Conservation (phyloP, 2,888 invertebrate genomes). For the Phortica okadai region DNA sequence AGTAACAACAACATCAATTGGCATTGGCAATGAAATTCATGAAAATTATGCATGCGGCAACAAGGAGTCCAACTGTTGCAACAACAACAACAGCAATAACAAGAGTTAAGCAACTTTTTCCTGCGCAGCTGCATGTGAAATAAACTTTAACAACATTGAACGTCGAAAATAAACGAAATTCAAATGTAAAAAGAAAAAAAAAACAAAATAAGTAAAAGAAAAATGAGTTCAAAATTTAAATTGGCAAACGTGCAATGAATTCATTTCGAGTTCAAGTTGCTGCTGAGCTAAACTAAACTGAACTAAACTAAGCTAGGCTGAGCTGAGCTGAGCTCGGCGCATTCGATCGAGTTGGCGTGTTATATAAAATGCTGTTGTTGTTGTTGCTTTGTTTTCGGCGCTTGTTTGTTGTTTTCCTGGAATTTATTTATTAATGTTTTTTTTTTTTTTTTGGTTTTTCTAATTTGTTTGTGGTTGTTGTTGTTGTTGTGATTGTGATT, state of each 20-base stretch:
- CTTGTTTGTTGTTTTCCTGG: conserved; percentile 15
- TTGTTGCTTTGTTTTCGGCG: too few species aligned
- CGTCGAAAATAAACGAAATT: neutral
- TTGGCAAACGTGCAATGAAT: conserved; percentile 40
- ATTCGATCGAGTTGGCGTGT: neutral
- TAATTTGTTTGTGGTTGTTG: neutral
- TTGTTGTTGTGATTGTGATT: too few species aligned
- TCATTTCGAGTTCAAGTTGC: neutral
- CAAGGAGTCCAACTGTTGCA: neutral
- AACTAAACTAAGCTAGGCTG: neutral
- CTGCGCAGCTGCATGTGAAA: neutral
- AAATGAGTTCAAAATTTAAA: conserved; percentile 21
- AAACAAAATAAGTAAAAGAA: neutral
- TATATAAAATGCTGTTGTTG: conserved; percentile 20
- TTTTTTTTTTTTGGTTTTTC: conserved; percentile 10
- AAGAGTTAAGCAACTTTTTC: conserved; percentile 25
- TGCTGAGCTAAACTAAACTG: neutral
- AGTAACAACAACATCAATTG: neutral
- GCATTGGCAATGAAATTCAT: conserved; percentile 14
- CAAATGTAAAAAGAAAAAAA: conserved; percentile 27
- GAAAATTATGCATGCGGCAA: neutral
- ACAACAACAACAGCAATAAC: conserved; percentile 31
- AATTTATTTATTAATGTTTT: neutral
- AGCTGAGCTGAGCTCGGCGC: neutral
- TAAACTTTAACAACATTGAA: neutral